Percentiles rank a stretch among this genome's conserved stretches.
These are phyloP conservation scores for Trachythela sp. DNA, from an alignment of 64 coral and sea anemone species.

Conservation along the genomic window DNA sequence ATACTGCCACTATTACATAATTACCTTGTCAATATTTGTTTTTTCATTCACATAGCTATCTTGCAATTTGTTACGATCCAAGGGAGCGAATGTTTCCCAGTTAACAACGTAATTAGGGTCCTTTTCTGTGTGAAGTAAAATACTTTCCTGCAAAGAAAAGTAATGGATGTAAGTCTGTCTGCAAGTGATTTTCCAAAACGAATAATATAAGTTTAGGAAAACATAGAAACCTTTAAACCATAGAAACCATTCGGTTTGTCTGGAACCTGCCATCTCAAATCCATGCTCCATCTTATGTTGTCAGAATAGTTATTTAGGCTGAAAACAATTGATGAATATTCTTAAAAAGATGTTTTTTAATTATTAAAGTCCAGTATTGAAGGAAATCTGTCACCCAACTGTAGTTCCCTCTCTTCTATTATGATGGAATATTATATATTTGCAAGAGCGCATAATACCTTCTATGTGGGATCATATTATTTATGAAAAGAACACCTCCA, in stretches of 20 bases:
- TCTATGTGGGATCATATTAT: constrained; percentile 73
- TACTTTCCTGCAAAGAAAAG: constrained; percentile 41
- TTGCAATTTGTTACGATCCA: constrained; percentile 49
- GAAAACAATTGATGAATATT: background rate
- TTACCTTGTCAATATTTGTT: constrained; percentile 53
- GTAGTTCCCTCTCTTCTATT: too few relatives aligned
- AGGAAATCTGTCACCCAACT: too few relatives aligned
- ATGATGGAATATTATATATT: too few relatives aligned
- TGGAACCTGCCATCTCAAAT: constrained; percentile 69
- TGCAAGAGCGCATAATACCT: too few relatives aligned
- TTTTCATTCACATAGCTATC: constrained; percentile 5
- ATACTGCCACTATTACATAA: too few relatives aligned
- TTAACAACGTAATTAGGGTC: constrained; percentile 47
- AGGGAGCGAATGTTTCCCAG: constrained; percentile 53
- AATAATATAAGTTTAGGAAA: too few relatives aligned
- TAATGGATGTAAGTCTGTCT: too few relatives aligned
- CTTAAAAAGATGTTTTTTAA: too few relatives aligned
- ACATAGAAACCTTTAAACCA: constrained; percentile 74
- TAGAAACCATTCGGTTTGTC: constrained; percentile 79
- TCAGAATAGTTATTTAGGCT: constrained; percentile 64
- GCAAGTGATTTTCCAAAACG: too few relatives aligned
- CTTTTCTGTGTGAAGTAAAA: constrained; percentile 51
- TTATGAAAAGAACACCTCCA: constrained; percentile 75
- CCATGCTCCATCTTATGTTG: constrained; percentile 66
- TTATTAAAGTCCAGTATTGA: too few relatives aligned